Evolutionary conservation across 2,113 vertebrate species (phyloP).

Genomic region (Mesembrinibis cayennensis): DNA sequence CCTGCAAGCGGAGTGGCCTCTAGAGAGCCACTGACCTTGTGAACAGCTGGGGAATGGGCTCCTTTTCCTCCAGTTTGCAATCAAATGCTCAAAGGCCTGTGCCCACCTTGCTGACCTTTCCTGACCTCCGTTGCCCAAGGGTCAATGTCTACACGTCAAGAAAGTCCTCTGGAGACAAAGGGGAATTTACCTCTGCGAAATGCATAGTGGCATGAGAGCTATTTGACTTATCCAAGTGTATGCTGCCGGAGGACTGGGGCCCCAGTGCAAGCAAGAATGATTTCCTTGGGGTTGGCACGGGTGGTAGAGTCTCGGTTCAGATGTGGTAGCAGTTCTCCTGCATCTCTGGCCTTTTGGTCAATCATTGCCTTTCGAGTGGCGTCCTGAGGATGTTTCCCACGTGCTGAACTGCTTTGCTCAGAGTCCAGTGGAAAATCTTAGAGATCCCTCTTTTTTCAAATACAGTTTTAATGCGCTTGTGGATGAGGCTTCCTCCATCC

Average conservation of each 20-base stretch:
- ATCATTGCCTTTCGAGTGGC: accelerated
- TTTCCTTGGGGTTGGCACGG: neutral
- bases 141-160: neutral
- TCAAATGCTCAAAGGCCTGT: neutral
- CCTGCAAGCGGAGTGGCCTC: neutral
- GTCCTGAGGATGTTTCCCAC: neutral
- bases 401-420: neutral
- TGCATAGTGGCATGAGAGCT: accelerated
- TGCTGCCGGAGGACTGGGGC: neutral
- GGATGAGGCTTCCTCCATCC: neutral
- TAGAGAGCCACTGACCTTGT: neutral
- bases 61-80: neutral
- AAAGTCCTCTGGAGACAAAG: neutral
- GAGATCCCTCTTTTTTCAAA: neutral
- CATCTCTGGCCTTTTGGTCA: neutral
- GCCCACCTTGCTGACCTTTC: neutral
- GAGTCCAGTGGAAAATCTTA: neutral
- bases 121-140: neutral
- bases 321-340: neutral
- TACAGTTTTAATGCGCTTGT: neutral
- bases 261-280: neutral
- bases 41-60: neutral
- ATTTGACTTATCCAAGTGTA: accelerated
- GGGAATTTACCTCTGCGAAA: neutral
- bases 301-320: neutral